phyloP scores from a whole-genome alignment of 30 jellyfish, hydroid and myxozoan genomes.

The Morbakka virulenta region DNA sequence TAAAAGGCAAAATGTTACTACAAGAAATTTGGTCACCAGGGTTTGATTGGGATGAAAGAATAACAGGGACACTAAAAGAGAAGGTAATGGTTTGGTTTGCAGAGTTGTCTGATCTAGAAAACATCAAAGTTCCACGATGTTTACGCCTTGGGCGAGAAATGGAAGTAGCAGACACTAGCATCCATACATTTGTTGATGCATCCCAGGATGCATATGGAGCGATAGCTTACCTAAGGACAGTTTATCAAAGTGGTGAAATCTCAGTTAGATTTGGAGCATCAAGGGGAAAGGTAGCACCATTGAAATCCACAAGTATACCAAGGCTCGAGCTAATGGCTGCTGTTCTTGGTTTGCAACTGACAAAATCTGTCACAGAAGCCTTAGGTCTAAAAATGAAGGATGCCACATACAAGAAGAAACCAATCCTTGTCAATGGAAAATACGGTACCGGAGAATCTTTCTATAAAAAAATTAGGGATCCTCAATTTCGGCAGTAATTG shows the following conservation, averaged over 20 bases:
- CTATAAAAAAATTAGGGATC: no score
- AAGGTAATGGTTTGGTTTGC: conserved; percentile 14
- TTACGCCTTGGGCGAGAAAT: conserved; percentile 9
- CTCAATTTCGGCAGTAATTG: no score
- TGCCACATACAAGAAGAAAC: conserved; percentile 12
- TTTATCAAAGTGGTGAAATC: not conserved
- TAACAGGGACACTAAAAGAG: conserved; percentile 3
- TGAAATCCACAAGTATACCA: conserved; percentile 38
- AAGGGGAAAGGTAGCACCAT: conserved; percentile 40
- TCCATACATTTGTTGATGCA: conserved; percentile 42
- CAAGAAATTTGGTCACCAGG: conserved; percentile 14
- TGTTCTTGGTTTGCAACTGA: not conserved
- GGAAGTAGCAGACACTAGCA: not conserved
- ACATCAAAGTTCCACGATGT: conserved; percentile 14
- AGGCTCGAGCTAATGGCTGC: conserved; percentile 57
- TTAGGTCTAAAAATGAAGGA: conserved; percentile 6
- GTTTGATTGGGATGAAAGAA: conserved; percentile 25
- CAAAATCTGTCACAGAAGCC: conserved; percentile 16
- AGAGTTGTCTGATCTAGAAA: conserved; percentile 1
- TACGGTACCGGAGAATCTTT: no score
- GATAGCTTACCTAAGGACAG: conserved; percentile 6
- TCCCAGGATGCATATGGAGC: conserved; percentile 43
- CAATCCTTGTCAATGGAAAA: no score
- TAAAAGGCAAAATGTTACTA: no score
- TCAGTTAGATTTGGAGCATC: conserved; percentile 10